Conservation (phyloP, 2,797 vertebrate species). For the Acipenser oxyrinchus region DNA sequence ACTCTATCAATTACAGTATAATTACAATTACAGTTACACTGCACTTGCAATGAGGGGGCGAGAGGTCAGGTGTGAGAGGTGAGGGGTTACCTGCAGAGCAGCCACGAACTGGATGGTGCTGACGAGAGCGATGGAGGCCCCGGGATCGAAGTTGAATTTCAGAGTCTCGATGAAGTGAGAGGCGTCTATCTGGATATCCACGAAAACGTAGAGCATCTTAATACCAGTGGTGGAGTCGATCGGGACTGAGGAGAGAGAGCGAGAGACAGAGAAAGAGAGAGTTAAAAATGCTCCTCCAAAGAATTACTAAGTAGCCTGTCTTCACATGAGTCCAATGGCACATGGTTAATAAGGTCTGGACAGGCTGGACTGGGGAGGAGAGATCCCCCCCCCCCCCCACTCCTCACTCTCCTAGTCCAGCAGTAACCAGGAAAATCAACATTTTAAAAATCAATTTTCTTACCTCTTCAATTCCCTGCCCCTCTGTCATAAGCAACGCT, state of each 20-base stretch:
- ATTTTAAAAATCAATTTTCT: too few relatives aligned
- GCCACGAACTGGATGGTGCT: conserved; percentile 98
- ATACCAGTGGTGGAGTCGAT: conserved; percentile 79
- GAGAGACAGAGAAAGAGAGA: conserved; percentile 17
- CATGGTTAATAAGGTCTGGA: too few relatives aligned
- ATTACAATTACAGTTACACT: too few relatives aligned
- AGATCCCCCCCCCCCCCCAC: too few relatives aligned
- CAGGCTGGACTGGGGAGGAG: too few relatives aligned
- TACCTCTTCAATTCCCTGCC: too few relatives aligned
- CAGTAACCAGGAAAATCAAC: too few relatives aligned
- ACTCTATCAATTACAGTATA: too few relatives aligned
- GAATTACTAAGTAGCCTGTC: too few relatives aligned
- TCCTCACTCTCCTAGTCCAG: too few relatives aligned
- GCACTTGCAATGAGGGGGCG: conserved; percentile 9
- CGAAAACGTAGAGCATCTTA: conserved; percentile 93
- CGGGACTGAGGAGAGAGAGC: conserved; percentile 63
- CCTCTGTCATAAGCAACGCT: too few relatives aligned
- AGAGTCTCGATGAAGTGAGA: conserved; percentile 86
- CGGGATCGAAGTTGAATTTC: conserved; percentile 74
- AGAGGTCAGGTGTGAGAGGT: neutral
- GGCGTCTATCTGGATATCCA: conserved; percentile 92
- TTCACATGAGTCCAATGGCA: too few relatives aligned
- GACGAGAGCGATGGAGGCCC: conserved; percentile 78
- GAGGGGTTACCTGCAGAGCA: conserved; percentile 77
- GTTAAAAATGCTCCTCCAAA: neutral